These are phyloP conservation scores for Chaunax sp. DNA, from an alignment of 2,797 vertebrate genomes.

Conservation along the genomic window DNA sequence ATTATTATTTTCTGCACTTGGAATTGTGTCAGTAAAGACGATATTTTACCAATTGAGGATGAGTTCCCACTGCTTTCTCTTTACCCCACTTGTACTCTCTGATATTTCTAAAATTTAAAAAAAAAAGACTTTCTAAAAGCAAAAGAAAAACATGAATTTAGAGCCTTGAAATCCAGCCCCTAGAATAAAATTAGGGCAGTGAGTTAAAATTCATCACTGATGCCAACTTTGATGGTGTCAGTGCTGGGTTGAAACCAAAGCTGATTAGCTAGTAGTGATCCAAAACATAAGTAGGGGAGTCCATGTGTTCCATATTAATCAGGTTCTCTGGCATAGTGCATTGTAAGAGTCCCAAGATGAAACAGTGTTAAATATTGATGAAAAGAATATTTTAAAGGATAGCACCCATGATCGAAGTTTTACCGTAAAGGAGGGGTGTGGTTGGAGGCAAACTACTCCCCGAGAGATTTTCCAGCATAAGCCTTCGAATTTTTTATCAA, in stretches of 20 bases:
- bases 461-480: slow-evolving; percentile 56
- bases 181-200: slow-evolving; percentile 29
- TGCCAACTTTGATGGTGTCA: slow-evolving; percentile 56
- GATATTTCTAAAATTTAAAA: slow-evolving; percentile 18
- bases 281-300: slow-evolving; percentile 57
- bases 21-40: background rate
- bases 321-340: slow-evolving; percentile 55
- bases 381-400: slow-evolving; percentile 75
- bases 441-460: slow-evolving; percentile 66
- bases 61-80: background rate
- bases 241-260: slow-evolving; percentile 53
- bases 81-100: slow-evolving; percentile 5
- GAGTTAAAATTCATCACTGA: slow-evolving; percentile 57
- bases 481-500: slow-evolving; percentile 51
- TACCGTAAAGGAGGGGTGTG: slow-evolving; percentile 60
- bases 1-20: background rate
- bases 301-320: slow-evolving; percentile 69
- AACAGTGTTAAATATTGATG: slow-evolving; percentile 79
- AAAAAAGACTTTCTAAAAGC: slow-evolving; percentile 6
- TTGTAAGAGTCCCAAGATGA: slow-evolving; percentile 74
- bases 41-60: background rate
- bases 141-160: slow-evolving; percentile 29
- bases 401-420: slow-evolving; percentile 68
- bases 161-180: background rate
- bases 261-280: slow-evolving; percentile 63